Evolutionary conservation across 2,888 invertebrate species (phyloP), one percentile per base, ranked within the genome.

Genomic region (Andricus quercusramuli): DNA sequence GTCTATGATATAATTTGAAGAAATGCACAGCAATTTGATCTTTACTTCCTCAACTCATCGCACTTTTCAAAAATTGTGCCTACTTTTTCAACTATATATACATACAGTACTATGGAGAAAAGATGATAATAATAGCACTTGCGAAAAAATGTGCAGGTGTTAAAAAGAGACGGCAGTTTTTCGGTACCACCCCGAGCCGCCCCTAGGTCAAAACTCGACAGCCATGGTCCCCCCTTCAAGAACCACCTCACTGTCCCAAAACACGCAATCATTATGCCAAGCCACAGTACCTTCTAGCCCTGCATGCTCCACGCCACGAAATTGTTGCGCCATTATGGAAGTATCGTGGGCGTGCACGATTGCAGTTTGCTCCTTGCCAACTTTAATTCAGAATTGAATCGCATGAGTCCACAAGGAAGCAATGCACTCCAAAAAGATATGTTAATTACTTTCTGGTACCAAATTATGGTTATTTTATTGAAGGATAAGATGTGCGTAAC

Each of bases 291-390:
- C 74, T 86, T 85, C 82, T 85, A 83, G 77, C 83, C 80, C 84
- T 79, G 83, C 84, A 80, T 83, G 80, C 78, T 86, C 84, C 83
- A 87, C 85, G 86, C 86, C 85, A 86, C 88, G 86, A 88, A 90
- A 91, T 91, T 90, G 90, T 89, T 90, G 89, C 91, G 90, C 91
- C 91, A 91, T 91, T 90, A 91, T 90, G 90, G 88, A 89, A 91
- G 90, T 90, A 90, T 90, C 87, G 91, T 91, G 90, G 91, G 91
- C 91, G 85, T 84, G 82, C 80, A 84, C 85, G 87, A 91, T 90
- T 89, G 90, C 91, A 90, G 91, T 91, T 90, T 89, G 88, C 89
- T 88, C 87, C 86, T 89, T 91, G 90, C 91, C 89, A 90, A 91
- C 90, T 91, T 91, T 91, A 91, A 91, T 91, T 91, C 90, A 89